Conservation (phyloP, 2,797 vertebrate species). For the Sebastes minor region DNA sequence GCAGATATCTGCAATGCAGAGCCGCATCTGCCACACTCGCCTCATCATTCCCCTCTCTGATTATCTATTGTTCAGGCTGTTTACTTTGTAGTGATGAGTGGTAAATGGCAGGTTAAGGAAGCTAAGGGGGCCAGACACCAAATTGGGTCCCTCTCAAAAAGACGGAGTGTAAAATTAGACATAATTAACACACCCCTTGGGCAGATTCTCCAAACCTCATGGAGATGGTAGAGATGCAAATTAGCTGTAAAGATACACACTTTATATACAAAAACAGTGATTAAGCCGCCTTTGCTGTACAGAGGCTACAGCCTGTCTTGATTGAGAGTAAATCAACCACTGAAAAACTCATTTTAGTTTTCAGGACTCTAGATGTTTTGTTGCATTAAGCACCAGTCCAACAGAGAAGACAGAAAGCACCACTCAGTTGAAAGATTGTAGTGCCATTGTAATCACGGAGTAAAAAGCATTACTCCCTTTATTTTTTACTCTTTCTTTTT, state of each 20-base stretch:
- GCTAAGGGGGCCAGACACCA: constrained; percentile 79
- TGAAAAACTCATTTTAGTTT: constrained; percentile 54
- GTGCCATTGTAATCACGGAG: constrained; percentile 10
- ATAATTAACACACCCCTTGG: constrained; percentile 77
- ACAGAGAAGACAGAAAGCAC: constrained; percentile 11
- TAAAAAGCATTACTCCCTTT: neutral
- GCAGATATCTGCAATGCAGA: constrained; percentile 78
- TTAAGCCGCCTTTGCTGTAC: constrained; percentile 68
- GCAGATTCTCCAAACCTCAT: constrained; percentile 68
- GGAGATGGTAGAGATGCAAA: constrained; percentile 78
- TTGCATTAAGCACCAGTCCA: constrained; percentile 27
- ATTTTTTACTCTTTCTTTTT: neutral
- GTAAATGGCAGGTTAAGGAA: constrained; percentile 85
- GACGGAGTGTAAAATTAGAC: constrained; percentile 78
- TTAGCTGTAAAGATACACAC: constrained; percentile 73
- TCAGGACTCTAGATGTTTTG: constrained; percentile 42
- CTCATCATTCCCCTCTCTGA: constrained; percentile 79
- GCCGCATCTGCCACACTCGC: constrained; percentile 73
- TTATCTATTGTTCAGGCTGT: constrained; percentile 84
- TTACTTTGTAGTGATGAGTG: constrained; percentile 82
- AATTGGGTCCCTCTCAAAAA: constrained; percentile 79
- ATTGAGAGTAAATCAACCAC: constrained; percentile 68
- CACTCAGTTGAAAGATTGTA: constrained; percentile 13
- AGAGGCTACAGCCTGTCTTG: constrained; percentile 61
- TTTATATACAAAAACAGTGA: constrained; percentile 81